Conservation (phyloP, 2,888 invertebrate species). For the Diploptera punctata region DNA sequence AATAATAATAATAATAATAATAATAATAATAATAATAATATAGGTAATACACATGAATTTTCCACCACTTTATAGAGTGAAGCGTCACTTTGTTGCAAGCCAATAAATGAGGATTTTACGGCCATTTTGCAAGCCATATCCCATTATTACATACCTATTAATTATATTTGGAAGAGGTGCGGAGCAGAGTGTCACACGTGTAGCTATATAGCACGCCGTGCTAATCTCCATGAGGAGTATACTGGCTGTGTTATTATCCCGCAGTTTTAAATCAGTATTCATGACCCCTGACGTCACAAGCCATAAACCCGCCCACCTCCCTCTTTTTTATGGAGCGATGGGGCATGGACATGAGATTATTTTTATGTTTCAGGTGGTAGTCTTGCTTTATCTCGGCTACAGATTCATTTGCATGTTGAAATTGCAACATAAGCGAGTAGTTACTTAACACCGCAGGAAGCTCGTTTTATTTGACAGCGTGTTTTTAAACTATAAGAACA, state of each 20-base stretch:
- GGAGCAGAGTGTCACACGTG: too few species aligned
- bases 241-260: constrained; percentile 17
- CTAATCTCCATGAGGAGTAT: not conserved
- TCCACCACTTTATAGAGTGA: too few species aligned
- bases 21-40: too few species aligned
- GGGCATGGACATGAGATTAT: constrained; percentile 12
- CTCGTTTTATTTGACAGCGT: too few species aligned
- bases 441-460: not conserved
- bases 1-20: too few species aligned
- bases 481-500: too few species aligned
- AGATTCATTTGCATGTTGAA: constrained; percentile 36
- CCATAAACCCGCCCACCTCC: constrained; percentile 10
- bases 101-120: too few species aligned
- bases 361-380: constrained; percentile 30
- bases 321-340: not conserved
- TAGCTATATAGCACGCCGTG: not conserved
- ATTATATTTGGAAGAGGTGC: too few species aligned
- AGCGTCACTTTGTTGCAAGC: too few species aligned
- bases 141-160: too few species aligned
- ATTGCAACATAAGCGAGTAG: constrained; percentile 31
- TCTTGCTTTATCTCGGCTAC: constrained; percentile 20
- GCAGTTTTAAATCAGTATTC: constrained; percentile 35
- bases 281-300: constrained; percentile 31
- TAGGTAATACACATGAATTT: too few species aligned
- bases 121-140: too few species aligned